Evolutionary conservation across 23 tunicate species (phyloP), one percentile per base, ranked within the genome.

Genomic region (Ascidia mentula): DNA sequence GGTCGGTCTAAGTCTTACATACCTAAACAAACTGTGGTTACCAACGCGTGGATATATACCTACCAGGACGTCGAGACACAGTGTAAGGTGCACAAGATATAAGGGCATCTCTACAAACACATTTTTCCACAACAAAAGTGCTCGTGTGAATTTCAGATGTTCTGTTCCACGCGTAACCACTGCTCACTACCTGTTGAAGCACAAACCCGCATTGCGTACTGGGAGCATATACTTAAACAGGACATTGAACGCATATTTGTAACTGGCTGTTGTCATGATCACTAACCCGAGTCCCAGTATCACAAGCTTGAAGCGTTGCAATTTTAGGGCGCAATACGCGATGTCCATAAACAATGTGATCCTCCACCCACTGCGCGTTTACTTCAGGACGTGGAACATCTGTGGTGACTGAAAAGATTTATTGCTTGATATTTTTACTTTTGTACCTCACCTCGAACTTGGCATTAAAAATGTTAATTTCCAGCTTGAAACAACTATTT

Each of bases 131-230:
- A 0, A 78, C 72, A 60, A n/a, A 79, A 38, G 73, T 60, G 32
- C 72, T 42, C 8, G 31, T 31, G 24, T 24, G 40, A 36, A 93
- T 87, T 18, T 81, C 84, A 18, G 79, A 35, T 28, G 98, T 93
- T 76, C 88, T 84, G 73, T 93, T 93, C 98, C 98, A 93, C 6
- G 88, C 77, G 76, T 69, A 82, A 32, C 98, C 98, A 42, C 85
- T 82, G 40, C 86, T 88, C n/a, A 93, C 93, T 36, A 93, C 98
- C 98, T 93, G 24, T 6, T 3, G 24, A 53, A 1, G 22, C 65
- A 28, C 53, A 42, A 15, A 42, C 15, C 15, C 12, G 12, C 53
- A 42, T 9, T n/a, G n/a, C n/a, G n/a, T n/a, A n/a, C n/a, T n/a
- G n/a, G n/a, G n/a, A n/a, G n/a, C n/a, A n/a, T n/a, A n/a, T n/a